Base-by-base conservation (phyloP, 2,797 vertebrate genomes). In the Acrossocheilus wenchowensis region DNA sequence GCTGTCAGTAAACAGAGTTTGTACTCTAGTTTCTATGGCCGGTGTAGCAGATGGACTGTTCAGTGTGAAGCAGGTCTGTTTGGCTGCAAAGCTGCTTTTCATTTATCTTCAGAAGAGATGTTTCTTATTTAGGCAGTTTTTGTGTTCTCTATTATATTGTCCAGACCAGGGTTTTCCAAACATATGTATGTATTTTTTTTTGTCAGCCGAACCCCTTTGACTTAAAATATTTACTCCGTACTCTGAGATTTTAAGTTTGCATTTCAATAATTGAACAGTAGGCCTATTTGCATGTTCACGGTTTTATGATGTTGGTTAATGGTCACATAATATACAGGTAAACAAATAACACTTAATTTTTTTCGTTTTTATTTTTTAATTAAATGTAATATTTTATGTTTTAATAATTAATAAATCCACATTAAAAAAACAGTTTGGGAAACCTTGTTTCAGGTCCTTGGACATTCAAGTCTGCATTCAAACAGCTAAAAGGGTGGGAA, bases 31-130 rank as follows among this genome's bases (percentile, higher is more conserved):
- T 69, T 78, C 23, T 68, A 39, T 54, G 73, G 34, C 3, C 9
- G 0, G 23, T 54, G 41, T 74, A 41, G 54, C 62, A 78, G 17
- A 54, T 77, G 57, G 41, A 64, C 57, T 19, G 14, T 77, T 77
- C 43, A 75, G 19, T 64, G 69, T 60, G 30, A 83, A 75, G 82
- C 39, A 62, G 71, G 26, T 48, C 26, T 64, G 26, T 75, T 78
- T 84, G 34, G 60, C 34, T 41, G 30, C 30, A 34, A 84, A 64
- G 39, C 74, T 68, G 73, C 10, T 45, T 54, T 57, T 78, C n/a
- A 68, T 84, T 66, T 41, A 78, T 83, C 41, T 83, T 75, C 12
- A 14, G 12, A 64, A 45, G 21, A 41, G 34, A 54, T 8, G 6
- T 11, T 60, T 77, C 19, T 50, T 21, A 11, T 66, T 48, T 64